Conservation (phyloP, 2,113 vertebrate species). For the Callipepla squamata region DNA sequence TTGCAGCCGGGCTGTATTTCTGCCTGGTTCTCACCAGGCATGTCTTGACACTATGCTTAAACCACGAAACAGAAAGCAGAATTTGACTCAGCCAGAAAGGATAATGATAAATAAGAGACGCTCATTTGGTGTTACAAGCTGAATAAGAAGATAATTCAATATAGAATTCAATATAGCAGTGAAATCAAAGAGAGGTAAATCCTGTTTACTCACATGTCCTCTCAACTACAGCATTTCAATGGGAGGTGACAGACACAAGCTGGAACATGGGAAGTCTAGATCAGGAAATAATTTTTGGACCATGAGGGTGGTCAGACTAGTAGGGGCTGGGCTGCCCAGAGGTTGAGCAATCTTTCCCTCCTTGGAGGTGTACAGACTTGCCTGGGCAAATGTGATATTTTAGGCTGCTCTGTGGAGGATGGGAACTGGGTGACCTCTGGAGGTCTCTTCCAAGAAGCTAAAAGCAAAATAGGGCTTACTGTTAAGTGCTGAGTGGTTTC, state of each 20-base stretch:
- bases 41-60: background rate
- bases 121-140: background rate
- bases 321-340: background rate
- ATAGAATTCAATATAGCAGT: background rate
- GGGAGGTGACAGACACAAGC: background rate
- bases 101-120: background rate
- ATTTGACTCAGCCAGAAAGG: background rate
- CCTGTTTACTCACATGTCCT: background rate
- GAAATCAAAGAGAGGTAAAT: background rate
- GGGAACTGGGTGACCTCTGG: background rate
- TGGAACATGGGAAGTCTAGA: background rate
- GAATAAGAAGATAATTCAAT: background rate
- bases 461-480: background rate
- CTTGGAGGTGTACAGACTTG: background rate
- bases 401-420: background rate
- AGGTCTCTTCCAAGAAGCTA: background rate
- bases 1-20: background rate
- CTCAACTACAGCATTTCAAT: accelerated
- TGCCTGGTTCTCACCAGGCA: too few relatives aligned
- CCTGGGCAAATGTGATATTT: background rate
- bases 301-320: background rate
- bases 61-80: background rate
- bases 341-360: background rate
- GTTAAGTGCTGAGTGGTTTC: background rate
- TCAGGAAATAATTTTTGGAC: background rate